Base-by-base conservation (phyloP, 2,888 invertebrate species). In the Allacma fusca region DNA sequence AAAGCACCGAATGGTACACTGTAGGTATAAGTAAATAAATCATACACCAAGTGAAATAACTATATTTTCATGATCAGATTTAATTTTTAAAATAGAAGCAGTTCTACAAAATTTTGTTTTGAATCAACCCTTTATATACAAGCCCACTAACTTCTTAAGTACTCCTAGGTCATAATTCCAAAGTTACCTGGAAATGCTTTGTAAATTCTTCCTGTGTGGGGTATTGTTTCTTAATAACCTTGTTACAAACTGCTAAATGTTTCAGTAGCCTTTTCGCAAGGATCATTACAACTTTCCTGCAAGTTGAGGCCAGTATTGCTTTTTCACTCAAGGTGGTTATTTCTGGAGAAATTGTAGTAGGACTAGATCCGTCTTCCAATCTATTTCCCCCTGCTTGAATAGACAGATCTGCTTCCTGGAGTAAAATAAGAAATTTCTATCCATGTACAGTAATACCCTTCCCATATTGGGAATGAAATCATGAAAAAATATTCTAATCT, bases 1-100 rank as follows among this genome's bases (percentile, higher is more conserved):
- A 24, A 62, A 62, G 24, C 62, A 62, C n/a, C 24, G 21, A 24
- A 62, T 62, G 23, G 62, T 9, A n/a, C 62, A 62, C 62, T 57
- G 57, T 43, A n/a, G n/a, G n/a, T n/a, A n/a, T n/a, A n/a, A n/a
- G n/a, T n/a, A 43, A 43, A 43, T 19, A 43, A 43, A 43, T 19
- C 44, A 43, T 13, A 43, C 9, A 43, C 44, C 44, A 43, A 13
- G 44, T 43, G 12, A 43, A 13, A 43, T 13, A n/a, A n/a, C n/a
- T n/a, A n/a, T n/a, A n/a, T n/a, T n/a, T n/a, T n/a, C n/a, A n/a
- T n/a, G n/a, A n/a, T n/a, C n/a, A n/a, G n/a, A n/a, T n/a, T n/a
- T n/a, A n/a, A n/a, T n/a, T n/a, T n/a, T n/a, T n/a, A n/a, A n/a
- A n/a, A n/a, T n/a, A 21, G 23, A 59, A 59, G 59, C 59, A 59